Percentiles rank a stretch among this genome's conserved stretches.
Conservation (phyloP, 2,888 invertebrate genomes). For the Tiphia femorata region DNA sequence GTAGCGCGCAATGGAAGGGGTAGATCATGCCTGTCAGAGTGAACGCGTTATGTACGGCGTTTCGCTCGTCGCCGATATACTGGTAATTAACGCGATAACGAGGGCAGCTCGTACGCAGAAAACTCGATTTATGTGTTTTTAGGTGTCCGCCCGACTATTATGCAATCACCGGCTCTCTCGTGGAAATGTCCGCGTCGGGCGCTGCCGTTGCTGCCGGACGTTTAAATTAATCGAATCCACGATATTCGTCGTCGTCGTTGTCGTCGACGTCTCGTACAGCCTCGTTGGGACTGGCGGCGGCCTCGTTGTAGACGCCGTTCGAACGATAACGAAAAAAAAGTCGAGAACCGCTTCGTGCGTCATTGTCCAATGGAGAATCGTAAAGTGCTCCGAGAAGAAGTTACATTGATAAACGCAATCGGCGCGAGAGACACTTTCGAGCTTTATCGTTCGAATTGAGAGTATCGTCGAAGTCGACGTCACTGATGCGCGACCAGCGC, state of each 20-base stretch:
- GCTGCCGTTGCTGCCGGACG: neutral
- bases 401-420: no score
- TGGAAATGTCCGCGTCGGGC: constrained; percentile 15
- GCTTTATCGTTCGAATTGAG: no score
- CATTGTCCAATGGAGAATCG: no score
- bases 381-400: no score
- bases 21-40: constrained; percentile 23
- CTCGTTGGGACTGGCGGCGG: no score
- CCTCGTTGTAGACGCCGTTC: neutral
- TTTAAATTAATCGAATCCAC: neutral
- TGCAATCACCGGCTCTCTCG: constrained; percentile 11
- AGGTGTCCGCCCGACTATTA: constrained; percentile 18
- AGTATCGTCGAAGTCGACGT: no score
- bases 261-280: neutral
- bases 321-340: no score
- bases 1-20: constrained; percentile 15
- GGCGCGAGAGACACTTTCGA: no score
- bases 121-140: constrained; percentile 25
- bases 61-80: constrained; percentile 2
- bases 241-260: neutral
- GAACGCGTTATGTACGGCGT: neutral
- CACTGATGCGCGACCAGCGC: no score
- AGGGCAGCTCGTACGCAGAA: constrained; percentile 12
- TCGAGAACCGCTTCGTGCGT: no score
- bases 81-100: constrained; percentile 22